Evolutionary conservation across 2,888 invertebrate species (phyloP), one percentile per base, ranked within the genome.

Genomic region (Cynaeus angustus): DNA sequence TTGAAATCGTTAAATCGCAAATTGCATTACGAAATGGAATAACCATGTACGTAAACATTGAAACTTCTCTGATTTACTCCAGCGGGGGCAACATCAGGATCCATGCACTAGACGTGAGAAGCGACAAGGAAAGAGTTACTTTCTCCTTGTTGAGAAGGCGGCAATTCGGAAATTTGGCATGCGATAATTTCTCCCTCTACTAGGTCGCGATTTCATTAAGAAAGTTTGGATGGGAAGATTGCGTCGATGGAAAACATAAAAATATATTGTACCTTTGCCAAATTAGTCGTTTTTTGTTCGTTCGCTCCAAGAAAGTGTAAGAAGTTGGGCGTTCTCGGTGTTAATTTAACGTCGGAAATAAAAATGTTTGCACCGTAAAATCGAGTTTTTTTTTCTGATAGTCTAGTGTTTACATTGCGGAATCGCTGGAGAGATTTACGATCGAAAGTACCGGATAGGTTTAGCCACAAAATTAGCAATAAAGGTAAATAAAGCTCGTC

Each of bases 1-100:
- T 69, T 69, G 66, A 65, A 69, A 69, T 66, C 69, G 69, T 66
- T 66, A 69, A 69, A 66, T 69, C 66, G 45, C 69, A 69, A 66
- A 69, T 69, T 66, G 65, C 45, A 65, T 66, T 59, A 59, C 61
- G 66, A 41, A 66, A 66, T 70, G 61, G 61, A 70, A 70, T 70
- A 70, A 66, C 66, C 66, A 52, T 66, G 70, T 70, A 70, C 59
- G 70, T 50, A 66, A 70, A 70, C 66, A 70, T 46, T 66, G 70
- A 16, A 62, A 46, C 55, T 61, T 53, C 59, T 58, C 26, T 41
- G 59, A 65, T 66, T 69, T 46, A 66, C 41, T 68, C 59, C 43
- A 33, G 48, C 14, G 64, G 28, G 59, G 33, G 43, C 45, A 46
- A 46, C 37, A 33, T 45, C 12, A n/a, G 62, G 26, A 50, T 38